phyloP scores from a whole-genome alignment of 2,888 invertebrate species.

The Diaphora mendica region DNA sequence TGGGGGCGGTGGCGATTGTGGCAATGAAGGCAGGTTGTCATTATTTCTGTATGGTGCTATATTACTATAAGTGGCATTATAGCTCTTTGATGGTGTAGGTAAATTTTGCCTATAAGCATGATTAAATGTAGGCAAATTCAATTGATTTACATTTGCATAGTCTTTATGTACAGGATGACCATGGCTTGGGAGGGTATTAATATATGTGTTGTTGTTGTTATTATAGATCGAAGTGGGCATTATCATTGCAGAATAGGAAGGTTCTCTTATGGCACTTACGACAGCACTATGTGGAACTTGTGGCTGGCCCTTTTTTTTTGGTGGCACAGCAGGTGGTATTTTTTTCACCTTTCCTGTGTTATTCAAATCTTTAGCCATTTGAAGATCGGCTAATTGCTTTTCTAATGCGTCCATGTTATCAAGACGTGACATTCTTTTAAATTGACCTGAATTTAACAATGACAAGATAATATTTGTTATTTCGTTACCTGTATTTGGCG shows the following conservation, averaged over 20 bases:
- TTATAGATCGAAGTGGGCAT: constrained; percentile 73
- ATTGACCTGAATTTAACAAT: constrained; percentile 43
- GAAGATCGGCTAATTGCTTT: constrained; percentile 89
- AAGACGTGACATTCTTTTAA: constrained; percentile 70
- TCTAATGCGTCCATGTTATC: constrained; percentile 89
- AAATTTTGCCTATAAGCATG: constrained; percentile 58
- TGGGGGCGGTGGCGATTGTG: constrained; percentile 86
- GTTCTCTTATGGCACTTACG: constrained; percentile 89
- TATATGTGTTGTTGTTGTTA: constrained; percentile 71
- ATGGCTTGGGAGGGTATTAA: constrained; percentile 57
- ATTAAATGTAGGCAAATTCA: constrained; percentile 54
- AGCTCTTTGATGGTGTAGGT: constrained; percentile 57
- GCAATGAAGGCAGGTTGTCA: constrained; percentile 84
- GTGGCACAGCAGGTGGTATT: constrained; percentile 92
- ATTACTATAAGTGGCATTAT: constrained; percentile 87
- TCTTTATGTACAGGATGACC: constrained; percentile 62
- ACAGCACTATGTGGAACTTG: constrained; percentile 92
- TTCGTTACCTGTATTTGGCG: constrained; percentile 36
- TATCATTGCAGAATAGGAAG: constrained; percentile 89
- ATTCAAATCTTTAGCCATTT: constrained; percentile 83
- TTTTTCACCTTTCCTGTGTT: constrained; percentile 81
- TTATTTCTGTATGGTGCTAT: constrained; percentile 69
- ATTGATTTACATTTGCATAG: constrained; percentile 73
- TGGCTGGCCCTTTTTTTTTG: constrained; percentile 90
- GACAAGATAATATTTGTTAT: constrained; percentile 30